phyloP scores from a whole-genome alignment of 2,797 vertebrate species.

The Acanthiza pusilla region DNA sequence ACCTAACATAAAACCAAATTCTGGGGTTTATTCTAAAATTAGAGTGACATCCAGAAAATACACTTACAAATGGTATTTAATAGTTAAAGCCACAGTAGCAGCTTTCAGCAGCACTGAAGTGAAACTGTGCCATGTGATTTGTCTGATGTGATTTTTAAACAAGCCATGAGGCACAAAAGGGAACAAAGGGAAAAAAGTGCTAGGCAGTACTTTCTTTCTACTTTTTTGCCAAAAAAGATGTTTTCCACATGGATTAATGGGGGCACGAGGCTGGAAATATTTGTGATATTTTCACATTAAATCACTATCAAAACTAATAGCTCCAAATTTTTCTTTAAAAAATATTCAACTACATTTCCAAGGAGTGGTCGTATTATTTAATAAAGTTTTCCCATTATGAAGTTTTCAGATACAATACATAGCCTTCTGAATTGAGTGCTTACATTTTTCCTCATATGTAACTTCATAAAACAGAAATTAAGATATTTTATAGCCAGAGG shows the following conservation, averaged over 20 bases:
- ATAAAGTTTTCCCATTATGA: neutral
- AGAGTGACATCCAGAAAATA: neutral
- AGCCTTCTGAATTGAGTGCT: neutral
- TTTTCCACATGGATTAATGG: neutral
- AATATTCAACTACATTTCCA: neutral
- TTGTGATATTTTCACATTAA: neutral
- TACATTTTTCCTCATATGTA: neutral
- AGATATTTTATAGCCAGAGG: neutral
- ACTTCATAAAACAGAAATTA: neutral
- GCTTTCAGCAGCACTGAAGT: neutral
- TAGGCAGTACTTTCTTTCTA: neutral
- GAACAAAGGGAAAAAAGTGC: neutral
- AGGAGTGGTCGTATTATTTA: neutral
- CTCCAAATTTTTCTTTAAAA: neutral
- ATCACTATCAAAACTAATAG: neutral
- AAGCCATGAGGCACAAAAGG: neutral
- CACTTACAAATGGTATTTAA: neutral
- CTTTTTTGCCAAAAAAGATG: neutral
- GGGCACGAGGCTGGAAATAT: accelerated
- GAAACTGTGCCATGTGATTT: neutral
- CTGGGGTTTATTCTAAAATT: neutral
- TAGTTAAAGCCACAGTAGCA: neutral
- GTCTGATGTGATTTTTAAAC: neutral
- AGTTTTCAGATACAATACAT: neutral
- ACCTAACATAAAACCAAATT: neutral